Percentiles rank a stretch among this genome's conserved stretches.
Conservation (phyloP, 2,113 vertebrate genomes). For the Verasper variegatus region DNA sequence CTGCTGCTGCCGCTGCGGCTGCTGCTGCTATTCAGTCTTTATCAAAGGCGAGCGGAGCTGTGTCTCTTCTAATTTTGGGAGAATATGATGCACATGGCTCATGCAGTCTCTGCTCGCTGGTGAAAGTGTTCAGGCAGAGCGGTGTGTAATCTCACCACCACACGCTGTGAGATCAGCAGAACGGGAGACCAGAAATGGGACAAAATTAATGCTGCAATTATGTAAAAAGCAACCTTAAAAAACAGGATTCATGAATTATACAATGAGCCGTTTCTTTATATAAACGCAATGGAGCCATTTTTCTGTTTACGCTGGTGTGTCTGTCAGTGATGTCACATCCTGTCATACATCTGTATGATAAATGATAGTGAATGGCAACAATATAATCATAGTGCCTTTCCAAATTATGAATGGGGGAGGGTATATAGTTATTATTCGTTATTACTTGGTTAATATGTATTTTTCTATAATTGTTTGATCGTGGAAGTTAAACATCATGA, state of each 20-base stretch:
- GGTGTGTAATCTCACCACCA: constrained; percentile 52
- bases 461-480: too few relatives aligned
- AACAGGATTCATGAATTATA: not conserved
- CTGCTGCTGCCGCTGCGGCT: constrained; percentile 34
- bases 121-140: constrained; percentile 38
- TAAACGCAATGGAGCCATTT: constrained; percentile 9
- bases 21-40: constrained; percentile 51
- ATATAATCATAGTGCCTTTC: not conserved
- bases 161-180: constrained; percentile 57
- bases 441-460: too few relatives aligned
- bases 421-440: not conserved
- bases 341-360: constrained; percentile 12
- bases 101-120: constrained; percentile 2
- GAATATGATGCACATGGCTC: constrained; percentile 33
- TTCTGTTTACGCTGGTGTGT: not conserved
- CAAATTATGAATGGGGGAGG: not conserved
- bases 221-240: constrained; percentile 43
- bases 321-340: constrained; percentile 23
- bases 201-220: constrained; percentile 59
- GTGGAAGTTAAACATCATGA: too few relatives aligned
- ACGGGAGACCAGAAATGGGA: constrained; percentile 57
- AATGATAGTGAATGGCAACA: constrained; percentile 15
- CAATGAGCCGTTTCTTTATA: constrained; percentile 1
- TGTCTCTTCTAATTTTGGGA: constrained; percentile 46
- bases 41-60: constrained; percentile 58